Conservation (phyloP, 2,888 invertebrate species). For the Idaea straminata region DNA sequence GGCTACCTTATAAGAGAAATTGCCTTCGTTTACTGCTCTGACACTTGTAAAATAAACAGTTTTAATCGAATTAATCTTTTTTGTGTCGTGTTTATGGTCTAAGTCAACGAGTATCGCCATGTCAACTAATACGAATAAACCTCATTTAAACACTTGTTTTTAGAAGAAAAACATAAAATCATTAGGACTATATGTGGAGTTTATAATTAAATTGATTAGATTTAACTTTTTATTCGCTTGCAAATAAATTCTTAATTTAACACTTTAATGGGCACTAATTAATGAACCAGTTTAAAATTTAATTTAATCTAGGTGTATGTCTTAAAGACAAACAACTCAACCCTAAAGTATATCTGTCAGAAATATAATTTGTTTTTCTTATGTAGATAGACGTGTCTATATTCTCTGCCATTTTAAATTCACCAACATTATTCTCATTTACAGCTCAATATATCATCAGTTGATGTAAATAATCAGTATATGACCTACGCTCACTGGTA, state of each 20-base stretch:
- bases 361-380: not conserved
- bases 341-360: not conserved
- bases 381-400: not conserved
- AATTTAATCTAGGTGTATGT: not conserved
- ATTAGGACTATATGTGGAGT: not conserved
- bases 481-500: constrained; percentile 40
- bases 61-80: constrained; percentile 21
- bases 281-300: no score
- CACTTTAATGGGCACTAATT: not conserved
- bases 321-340: not conserved
- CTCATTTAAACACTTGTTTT: not conserved
- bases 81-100: constrained; percentile 1
- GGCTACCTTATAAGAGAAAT: constrained; percentile 20
- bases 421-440: constrained; percentile 17
- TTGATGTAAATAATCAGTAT: constrained; percentile 39
- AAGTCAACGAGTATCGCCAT: not conserved
- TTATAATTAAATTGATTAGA: not conserved
- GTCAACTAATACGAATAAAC: not conserved
- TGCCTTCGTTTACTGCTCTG: constrained; percentile 12
- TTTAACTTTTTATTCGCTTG: not conserved
- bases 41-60: constrained; percentile 20
- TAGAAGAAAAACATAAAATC: not conserved
- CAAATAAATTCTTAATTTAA: not conserved
- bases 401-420: not conserved
- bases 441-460: constrained; percentile 25